A percentile compares a stretch with the other conserved stretches of the same genome.
phyloP scores from a whole-genome alignment of 2,113 vertebrate genomes.

The Mesocricetus auratus region DNA sequence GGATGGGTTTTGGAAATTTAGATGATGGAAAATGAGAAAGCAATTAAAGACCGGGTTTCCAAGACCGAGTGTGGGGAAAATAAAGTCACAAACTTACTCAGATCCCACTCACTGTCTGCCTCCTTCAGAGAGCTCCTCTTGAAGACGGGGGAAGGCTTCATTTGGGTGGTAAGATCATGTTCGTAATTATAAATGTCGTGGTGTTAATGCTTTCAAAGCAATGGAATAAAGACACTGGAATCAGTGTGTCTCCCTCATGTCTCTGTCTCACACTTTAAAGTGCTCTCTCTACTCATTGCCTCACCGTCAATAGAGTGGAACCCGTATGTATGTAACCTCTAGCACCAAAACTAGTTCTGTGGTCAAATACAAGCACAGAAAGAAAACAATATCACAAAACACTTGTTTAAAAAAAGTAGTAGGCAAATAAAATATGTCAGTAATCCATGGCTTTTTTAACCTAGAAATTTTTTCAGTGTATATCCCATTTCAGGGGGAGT shows the following conservation, averaged over 20 bases:
- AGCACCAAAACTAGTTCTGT: background rate
- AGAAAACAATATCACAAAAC: background rate
- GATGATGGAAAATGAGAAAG: slow-evolving; percentile 42
- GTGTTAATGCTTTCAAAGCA: background rate
- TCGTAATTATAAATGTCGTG: slow-evolving; percentile 36
- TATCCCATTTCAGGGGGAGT: background rate
- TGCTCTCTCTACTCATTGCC: background rate
- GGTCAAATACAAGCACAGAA: background rate
- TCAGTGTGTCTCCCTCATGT: background rate
- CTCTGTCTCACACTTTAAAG: background rate
- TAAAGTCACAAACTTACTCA: slow-evolving; percentile 54
- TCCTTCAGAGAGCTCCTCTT: slow-evolving; percentile 50
- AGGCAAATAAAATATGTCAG: background rate
- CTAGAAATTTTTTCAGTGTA: background rate
- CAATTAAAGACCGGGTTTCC: slow-evolving; percentile 52
- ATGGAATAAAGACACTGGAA: background rate
- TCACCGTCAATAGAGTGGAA: background rate
- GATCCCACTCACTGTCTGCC: slow-evolving; percentile 40
- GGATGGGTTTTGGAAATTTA: slow-evolving; percentile 45
- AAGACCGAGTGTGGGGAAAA: slow-evolving; percentile 12
- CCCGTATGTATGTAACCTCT: background rate
- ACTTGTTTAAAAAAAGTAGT: background rate
- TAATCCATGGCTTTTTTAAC: background rate
- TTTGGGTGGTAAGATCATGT: background rate
- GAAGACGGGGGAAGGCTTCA: slow-evolving; percentile 1